A percentile compares a stretch with the other conserved stretches of the same genome.
Evolutionary conservation across 2,797 vertebrate species (phyloP).

Genomic region (Gila robusta): DNA sequence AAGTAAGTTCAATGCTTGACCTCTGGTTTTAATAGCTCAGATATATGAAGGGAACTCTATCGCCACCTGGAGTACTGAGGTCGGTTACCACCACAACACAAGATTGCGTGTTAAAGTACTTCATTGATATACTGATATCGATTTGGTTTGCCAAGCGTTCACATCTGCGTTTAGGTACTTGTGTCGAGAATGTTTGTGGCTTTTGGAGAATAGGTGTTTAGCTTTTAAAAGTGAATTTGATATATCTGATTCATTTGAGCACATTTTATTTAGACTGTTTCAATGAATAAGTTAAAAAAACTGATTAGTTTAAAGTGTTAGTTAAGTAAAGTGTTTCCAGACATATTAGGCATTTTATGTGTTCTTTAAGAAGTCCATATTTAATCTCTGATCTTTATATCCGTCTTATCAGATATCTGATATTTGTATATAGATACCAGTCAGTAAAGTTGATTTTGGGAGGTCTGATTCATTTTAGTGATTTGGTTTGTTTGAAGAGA

Average conservation of each 20-base stretch:
- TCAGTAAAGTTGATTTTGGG: constrained; percentile 1
- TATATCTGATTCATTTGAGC: not conserved
- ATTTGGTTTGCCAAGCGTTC: not conserved
- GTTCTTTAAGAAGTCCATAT: not conserved
- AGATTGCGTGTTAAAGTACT: not conserved
- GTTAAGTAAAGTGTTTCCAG: not conserved
- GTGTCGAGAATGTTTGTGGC: constrained; percentile 25
- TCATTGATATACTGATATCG: not conserved
- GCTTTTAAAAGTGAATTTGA: not conserved
- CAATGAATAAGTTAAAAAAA: not conserved
- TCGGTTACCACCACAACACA: not conserved
- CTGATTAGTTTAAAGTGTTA: not conserved
- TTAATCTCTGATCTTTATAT: not conserved
- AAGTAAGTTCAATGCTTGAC: not conserved
- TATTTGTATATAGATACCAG: not conserved
- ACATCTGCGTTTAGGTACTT: not conserved
- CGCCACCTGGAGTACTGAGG: not conserved
- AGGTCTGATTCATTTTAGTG: not conserved
- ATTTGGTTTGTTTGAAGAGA: not conserved
- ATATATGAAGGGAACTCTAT: not conserved
- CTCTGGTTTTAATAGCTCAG: not conserved
- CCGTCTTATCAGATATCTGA: not conserved
- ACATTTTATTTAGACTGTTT: not conserved
- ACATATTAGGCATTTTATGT: not conserved
- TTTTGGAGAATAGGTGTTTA: not conserved